These are phyloP conservation scores for Cryptus viduatorius DNA, from an alignment of 2,888 invertebrate species.

Conservation along the genomic window DNA sequence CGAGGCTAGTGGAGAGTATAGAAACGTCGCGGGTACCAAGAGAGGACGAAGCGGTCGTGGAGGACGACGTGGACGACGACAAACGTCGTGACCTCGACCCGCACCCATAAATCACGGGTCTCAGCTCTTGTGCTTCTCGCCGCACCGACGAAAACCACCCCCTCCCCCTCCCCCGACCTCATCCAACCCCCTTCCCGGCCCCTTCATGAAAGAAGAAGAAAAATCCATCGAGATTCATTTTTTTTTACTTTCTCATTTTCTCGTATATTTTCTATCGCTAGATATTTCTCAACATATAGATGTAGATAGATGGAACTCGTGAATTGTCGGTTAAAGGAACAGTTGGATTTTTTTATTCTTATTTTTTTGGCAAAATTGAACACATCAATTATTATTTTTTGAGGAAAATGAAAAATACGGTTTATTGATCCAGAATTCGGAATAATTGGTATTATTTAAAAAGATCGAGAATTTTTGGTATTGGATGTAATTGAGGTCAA, in stretches of 20 bases:
- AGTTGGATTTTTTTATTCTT: neutral
- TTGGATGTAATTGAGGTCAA: too few species aligned
- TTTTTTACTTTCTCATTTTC: slow-evolving; percentile 15
- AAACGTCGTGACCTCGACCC: slow-evolving; percentile 69
- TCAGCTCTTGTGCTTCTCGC: slow-evolving; percentile 38
- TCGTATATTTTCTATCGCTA: slow-evolving; percentile 1
- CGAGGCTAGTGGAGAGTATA: slow-evolving; percentile 52
- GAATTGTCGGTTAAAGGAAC: neutral
- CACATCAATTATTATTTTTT: neutral
- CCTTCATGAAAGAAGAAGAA: slow-evolving; percentile 11
- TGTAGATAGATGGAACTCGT: neutral
- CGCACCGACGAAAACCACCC: slow-evolving; percentile 40
- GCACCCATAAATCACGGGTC: slow-evolving; percentile 66
- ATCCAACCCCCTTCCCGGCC: too few species aligned
- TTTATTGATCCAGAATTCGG: too few species aligned
- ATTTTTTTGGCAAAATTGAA: neutral
- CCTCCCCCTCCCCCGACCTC: too few species aligned
- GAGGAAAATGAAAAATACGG: too few species aligned
- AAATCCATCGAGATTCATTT: slow-evolving; percentile 32
- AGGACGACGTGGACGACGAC: slow-evolving; percentile 68
- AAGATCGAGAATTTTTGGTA: too few species aligned
- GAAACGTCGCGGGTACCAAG: slow-evolving; percentile 57
- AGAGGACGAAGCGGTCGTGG: slow-evolving; percentile 47
- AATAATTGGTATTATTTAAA: neutral
- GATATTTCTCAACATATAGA: neutral